A percentile compares a stretch with the other conserved stretches of the same genome.
Conservation (phyloP, 2,113 vertebrate genomes). For the Stictonetta naevosa region DNA sequence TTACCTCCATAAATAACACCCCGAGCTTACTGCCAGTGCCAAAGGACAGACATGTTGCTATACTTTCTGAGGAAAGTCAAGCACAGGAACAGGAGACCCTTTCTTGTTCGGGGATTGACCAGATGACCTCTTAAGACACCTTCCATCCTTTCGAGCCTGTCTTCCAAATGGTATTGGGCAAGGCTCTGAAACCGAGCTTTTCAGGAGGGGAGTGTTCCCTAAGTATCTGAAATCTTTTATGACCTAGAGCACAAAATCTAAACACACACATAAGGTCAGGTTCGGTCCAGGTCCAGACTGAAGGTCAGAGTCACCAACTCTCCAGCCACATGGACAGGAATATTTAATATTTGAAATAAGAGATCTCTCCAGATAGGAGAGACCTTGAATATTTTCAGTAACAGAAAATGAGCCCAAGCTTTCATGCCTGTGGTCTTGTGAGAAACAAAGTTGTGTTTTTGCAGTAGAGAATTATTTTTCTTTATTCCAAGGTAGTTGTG, state of each 20-base stretch:
- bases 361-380: neutral
- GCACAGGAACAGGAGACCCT: neutral
- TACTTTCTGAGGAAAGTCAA: neutral
- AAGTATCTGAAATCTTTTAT: neutral
- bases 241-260: neutral
- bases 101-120: accelerated
- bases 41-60: neutral
- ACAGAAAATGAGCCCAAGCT: neutral
- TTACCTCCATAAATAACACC: neutral
- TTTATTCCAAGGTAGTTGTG: no score
- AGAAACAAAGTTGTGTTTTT: no score
- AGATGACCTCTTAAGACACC: neutral
- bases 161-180: neutral
- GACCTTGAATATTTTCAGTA: neutral
- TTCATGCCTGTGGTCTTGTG: neutral
- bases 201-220: accelerated
- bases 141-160: neutral
- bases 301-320: neutral
- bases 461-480: no score
- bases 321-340: neutral
- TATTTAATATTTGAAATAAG: neutral
- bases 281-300: neutral
- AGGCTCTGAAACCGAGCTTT: neutral
- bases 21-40: neutral
- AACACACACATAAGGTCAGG: neutral